phyloP scores from a whole-genome alignment of 2,113 vertebrate species.

The Urocitellus parryii region DNA sequence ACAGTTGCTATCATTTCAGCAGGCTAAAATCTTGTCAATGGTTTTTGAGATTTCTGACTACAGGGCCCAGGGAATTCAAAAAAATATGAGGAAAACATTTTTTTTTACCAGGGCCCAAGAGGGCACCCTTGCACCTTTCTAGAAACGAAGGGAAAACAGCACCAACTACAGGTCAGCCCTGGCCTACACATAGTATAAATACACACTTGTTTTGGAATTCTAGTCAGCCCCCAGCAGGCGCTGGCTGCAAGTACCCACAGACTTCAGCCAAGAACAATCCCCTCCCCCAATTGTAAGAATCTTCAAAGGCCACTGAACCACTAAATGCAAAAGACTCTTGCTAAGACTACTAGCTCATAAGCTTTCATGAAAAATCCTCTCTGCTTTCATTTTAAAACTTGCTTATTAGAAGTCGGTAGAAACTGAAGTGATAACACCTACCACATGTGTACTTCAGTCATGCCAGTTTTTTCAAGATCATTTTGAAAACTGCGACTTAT shows the following conservation, averaged over 20 bases:
- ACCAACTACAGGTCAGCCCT: neutral
- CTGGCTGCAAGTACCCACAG: neutral
- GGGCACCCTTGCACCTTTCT: slow-evolving; percentile 70
- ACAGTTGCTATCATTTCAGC: neutral
- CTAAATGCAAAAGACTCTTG: neutral
- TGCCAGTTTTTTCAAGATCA: neutral
- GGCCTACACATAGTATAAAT: neutral
- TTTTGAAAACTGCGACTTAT: slow-evolving; percentile 58
- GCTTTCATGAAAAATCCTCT: neutral
- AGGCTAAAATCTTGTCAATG: neutral
- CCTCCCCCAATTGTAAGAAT: slow-evolving; percentile 6
- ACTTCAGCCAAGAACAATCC: slow-evolving; percentile 20
- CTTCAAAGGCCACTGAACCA: neutral
- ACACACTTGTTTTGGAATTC: slow-evolving; percentile 37
- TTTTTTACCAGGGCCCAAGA: slow-evolving; percentile 48
- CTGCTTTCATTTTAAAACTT: slow-evolving; percentile 29
- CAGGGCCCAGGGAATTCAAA: neutral
- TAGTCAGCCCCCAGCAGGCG: neutral
- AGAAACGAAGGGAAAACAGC: neutral
- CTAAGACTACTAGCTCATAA: neutral
- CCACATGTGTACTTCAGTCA: neutral
- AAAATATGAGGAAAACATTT: neutral
- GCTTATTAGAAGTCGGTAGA: neutral
- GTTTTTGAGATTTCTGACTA: neutral
- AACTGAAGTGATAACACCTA: neutral